Conservation (phyloP, 2,888 invertebrate species). For the Podotricha telesiphe region DNA sequence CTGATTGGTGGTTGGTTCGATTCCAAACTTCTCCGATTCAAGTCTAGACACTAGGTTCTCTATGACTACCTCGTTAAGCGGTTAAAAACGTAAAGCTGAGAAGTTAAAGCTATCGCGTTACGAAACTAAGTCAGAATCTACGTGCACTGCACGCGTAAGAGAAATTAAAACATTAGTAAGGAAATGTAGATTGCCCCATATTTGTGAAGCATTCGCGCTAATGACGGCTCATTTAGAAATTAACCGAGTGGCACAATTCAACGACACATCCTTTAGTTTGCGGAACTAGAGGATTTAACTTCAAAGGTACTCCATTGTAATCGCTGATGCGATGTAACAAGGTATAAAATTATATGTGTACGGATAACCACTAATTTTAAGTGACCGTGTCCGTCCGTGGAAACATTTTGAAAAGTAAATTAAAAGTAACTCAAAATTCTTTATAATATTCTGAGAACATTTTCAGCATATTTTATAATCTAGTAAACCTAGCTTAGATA, state of each 20-base stretch:
- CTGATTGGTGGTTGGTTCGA: too few relatives aligned
- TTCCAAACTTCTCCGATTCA: too few relatives aligned
- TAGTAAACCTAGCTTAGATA: too few relatives aligned
- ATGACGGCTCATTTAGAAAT: constrained; percentile 38
- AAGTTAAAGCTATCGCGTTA: too few relatives aligned
- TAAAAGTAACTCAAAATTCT: too few relatives aligned
- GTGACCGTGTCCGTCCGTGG: neutral
- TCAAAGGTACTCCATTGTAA: constrained; percentile 33
- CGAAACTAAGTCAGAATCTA: neutral
- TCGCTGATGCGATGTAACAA: constrained; percentile 45
- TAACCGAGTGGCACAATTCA: constrained; percentile 39
- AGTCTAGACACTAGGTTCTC: too few relatives aligned
- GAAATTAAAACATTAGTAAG: constrained; percentile 8
- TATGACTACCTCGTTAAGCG: too few relatives aligned
- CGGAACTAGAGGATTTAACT: constrained; percentile 34
- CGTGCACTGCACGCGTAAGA: neutral
- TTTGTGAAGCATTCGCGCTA: constrained; percentile 25
- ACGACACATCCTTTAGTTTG: constrained; percentile 32
- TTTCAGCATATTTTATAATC: too few relatives aligned
- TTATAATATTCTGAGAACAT: too few relatives aligned
- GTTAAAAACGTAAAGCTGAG: too few relatives aligned
- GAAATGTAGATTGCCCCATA: constrained; percentile 24
- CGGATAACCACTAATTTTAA: neutral
- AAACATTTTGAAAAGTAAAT: too few relatives aligned
- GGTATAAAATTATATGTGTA: constrained; percentile 31